Evolutionary conservation across 2,113 vertebrate species (phyloP).

Genomic region (Pituophis catenifer): DNA sequence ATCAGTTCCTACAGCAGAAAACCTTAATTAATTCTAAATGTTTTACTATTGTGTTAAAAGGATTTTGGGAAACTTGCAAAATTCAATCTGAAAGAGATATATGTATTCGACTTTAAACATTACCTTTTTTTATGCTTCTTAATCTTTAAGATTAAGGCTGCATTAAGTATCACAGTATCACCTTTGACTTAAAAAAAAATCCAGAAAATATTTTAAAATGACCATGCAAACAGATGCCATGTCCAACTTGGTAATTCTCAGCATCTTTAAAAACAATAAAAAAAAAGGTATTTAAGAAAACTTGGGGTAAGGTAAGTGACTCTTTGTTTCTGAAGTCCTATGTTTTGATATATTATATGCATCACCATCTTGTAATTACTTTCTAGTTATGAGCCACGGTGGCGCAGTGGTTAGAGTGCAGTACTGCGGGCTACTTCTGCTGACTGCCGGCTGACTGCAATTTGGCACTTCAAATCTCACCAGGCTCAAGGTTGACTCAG

Average conservation of each 20-base stretch:
- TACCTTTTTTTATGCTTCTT: not conserved
- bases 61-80: slow-evolving; percentile 13
- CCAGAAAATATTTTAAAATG: not conserved
- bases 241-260: not conserved
- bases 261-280: not conserved
- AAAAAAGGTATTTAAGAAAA: not conserved
- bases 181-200: not conserved
- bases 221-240: not conserved
- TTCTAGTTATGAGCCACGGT: not conserved
- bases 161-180: not conserved
- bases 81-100: not conserved
- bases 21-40: not conserved
- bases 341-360: not conserved
- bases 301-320: not conserved
- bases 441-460: too few relatives aligned
- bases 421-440: too few relatives aligned
- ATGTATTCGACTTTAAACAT: not conserved
- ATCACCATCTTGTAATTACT: not conserved
- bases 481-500: too few relatives aligned
- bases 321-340: not conserved
- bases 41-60: not conserved
- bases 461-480: too few relatives aligned
- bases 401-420: too few relatives aligned
- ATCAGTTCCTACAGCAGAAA: not conserved
- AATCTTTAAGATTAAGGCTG: not conserved